Evolutionary conservation across 2,113 vertebrate species (phyloP).

Genomic region (Callospermophilus lateralis): DNA sequence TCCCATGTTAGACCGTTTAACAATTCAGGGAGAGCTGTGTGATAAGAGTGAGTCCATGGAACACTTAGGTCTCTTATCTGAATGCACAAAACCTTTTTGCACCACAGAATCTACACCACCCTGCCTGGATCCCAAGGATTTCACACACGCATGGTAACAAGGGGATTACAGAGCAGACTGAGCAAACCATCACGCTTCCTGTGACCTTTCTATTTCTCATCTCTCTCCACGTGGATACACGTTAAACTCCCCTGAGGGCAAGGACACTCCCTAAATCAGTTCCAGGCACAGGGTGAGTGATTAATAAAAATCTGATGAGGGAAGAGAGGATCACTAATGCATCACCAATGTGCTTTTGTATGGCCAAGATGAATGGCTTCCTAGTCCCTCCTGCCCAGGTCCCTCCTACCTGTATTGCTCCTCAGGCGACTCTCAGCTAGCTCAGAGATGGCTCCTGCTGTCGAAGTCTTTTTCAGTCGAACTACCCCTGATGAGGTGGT

Average conservation of each 20-base stretch:
- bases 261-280: neutral
- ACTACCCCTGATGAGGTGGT: constrained; percentile 83
- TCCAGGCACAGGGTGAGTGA: neutral
- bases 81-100: fast-evolving
- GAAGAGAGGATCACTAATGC: neutral
- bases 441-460: constrained; percentile 94
- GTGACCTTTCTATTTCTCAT: neutral
- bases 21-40: neutral
- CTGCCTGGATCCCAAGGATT: neutral
- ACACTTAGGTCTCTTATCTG: neutral
- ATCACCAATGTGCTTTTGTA: neutral
- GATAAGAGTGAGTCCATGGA: neutral
- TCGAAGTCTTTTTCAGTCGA: constrained; percentile 95
- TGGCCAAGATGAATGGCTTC: neutral
- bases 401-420: constrained; percentile 89
- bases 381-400: neutral
- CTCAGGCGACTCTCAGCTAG: constrained; percentile 91
- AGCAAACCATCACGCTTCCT: neutral
- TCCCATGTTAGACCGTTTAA: neutral
- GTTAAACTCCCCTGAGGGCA: neutral
- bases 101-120: neutral
- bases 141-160: neutral
- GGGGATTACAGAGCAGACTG: neutral
- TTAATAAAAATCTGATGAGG: neutral
- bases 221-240: neutral